Evolutionary conservation across 1,140 invertebrate species (phyloP), one percentile per base, ranked within the genome.

Genomic region (Calephelis virginiensis): DNA sequence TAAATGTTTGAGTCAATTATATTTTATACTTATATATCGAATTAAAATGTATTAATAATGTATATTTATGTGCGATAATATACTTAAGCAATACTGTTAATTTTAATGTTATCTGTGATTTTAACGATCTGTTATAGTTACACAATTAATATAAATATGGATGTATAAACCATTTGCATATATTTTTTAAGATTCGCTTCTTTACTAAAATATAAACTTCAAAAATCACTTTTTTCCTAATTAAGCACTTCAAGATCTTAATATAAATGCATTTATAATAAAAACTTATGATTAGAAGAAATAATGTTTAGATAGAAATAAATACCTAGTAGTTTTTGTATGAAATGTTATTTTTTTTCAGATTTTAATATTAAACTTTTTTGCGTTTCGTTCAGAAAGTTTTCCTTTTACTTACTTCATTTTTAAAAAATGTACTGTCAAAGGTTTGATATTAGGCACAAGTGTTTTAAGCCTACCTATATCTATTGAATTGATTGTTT

Each of bases 241-340:
- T 37, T 12, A 56, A 28, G 53, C 53, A 56, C 53, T 56, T 56
- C 37, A 6, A 56, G 37, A 56, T 37, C 37, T 13, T 64, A 68
- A 37, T 63, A 63, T 47, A 60, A 62, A 66, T 75, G 75, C 77
- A 77, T 75, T 71, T 70, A 72, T 74, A 71, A 70, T 69, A 70
- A 50, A 48, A 63, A n/a, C 63, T 46, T 68, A 64, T 69, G 73
- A 71, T 71, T 56, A 70, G 68, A 67, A 70, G 66, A 70, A 53
- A 67, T 63, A 75, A 70, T 68, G 65, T 66, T 65, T 81, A 81
- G 75, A 78, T 81, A 81, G 76, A 72, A 68, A 72, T 80, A 43
- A 43, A 78, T 75, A 77, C 72, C 62, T 61, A 38, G 67, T 71
- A 68, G 71, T 76, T 80, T 82, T 80, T 79, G 74, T 82, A 82